phyloP scores from a whole-genome alignment of 1,140 invertebrate genomes.

The Polypedilum pembai region DNA sequence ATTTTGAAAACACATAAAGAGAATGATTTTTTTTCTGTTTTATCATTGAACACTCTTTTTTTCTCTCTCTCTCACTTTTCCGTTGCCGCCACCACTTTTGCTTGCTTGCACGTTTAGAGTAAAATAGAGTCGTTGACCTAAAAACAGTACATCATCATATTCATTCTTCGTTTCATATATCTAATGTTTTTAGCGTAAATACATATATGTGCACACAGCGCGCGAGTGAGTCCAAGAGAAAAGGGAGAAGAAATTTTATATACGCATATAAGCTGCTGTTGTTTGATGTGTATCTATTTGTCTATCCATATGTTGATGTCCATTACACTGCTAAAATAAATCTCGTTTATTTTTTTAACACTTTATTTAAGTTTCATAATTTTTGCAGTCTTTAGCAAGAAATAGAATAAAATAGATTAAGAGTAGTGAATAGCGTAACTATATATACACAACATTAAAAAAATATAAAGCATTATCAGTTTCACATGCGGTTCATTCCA shows the following conservation, averaged over 20 bases:
- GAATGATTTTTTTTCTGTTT: too few species aligned
- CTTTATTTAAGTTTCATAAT: not conserved
- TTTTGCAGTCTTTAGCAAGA: not conserved
- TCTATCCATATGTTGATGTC: constrained; percentile 3
- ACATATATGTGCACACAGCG: not conserved
- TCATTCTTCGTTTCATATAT: not conserved
- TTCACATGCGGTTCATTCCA: constrained; percentile 3
- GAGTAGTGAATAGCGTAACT: not conserved
- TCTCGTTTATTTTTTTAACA: not conserved
- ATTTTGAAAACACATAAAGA: too few species aligned
- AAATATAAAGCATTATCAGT: constrained; percentile 10
- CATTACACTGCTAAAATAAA: not conserved
- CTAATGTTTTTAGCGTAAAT: constrained; percentile 15
- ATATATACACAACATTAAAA: constrained; percentile 1
- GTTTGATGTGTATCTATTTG: not conserved
- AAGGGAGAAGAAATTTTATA: not conserved
- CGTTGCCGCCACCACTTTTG: too few species aligned
- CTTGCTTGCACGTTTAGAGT: not conserved
- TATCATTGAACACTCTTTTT: too few species aligned
- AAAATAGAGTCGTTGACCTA: constrained; percentile 39
- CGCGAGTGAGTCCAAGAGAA: not conserved
- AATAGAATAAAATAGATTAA: too few species aligned
- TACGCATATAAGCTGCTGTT: constrained; percentile 16
- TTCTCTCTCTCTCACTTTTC: too few species aligned
- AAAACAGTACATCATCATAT: constrained; percentile 30